Conservation (phyloP, 2,888 invertebrate species). For the Ceramica pisi region DNA sequence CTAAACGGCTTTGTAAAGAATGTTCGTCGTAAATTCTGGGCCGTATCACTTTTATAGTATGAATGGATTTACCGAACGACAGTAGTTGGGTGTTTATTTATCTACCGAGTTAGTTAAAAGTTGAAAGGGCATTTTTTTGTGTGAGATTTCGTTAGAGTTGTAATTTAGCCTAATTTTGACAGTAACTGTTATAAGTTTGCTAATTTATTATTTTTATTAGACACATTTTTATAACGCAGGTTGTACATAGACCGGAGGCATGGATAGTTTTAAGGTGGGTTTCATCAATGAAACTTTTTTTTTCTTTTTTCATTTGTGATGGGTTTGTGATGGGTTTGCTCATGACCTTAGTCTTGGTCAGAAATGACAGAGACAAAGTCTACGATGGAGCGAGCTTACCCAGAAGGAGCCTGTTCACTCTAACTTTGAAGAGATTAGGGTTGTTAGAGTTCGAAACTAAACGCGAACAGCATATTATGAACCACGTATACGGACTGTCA, state of each 20-base stretch:
- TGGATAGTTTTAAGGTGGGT: neutral
- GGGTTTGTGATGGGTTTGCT: no score
- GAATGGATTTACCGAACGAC: slow-evolving; percentile 44
- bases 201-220: neutral
- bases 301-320: no score
- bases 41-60: slow-evolving; percentile 53
- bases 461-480: no score
- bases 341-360: no score
- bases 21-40: slow-evolving; percentile 59
- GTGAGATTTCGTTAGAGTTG: neutral
- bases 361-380: no score
- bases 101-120: slow-evolving; percentile 32
- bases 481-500: no score
- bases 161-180: neutral
- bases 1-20: slow-evolving; percentile 61
- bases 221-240: neutral
- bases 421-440: no score
- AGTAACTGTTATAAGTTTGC: neutral
- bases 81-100: slow-evolving; percentile 50
- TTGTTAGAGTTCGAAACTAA: no score
- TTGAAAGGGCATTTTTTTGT: neutral
- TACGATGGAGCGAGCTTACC: no score
- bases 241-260: no score
- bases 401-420: no score
- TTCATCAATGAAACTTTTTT: no score